These are phyloP conservation scores for Florisuga fusca DNA, from an alignment of 2,797 vertebrate species.

Conservation along the genomic window DNA sequence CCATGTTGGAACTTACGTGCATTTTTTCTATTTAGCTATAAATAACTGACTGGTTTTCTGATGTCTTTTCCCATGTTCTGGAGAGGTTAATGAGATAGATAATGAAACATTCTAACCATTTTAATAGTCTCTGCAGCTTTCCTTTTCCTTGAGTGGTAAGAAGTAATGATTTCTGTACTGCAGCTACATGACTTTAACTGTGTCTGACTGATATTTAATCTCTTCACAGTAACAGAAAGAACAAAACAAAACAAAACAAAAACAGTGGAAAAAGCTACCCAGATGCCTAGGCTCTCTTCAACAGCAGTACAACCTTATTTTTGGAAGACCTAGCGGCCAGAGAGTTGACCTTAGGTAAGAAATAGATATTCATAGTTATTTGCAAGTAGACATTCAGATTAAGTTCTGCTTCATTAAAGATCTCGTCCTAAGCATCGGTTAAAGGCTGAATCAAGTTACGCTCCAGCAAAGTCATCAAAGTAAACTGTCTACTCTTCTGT, in stretches of 20 bases:
- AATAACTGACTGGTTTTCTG: not conserved
- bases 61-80: not conserved
- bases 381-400: not conserved
- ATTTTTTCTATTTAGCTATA: not conserved
- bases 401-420: not conserved
- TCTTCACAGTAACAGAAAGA: not conserved
- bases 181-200: not conserved
- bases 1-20: accelerated
- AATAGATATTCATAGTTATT: not conserved
- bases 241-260: not conserved
- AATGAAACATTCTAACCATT: not conserved
- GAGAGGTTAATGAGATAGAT: not conserved
- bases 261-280: accelerated
- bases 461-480: not conserved
- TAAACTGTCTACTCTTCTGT: not conserved
- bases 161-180: not conserved
- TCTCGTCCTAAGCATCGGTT: not conserved
- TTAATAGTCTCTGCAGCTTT: not conserved
- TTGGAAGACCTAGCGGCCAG: not conserved
- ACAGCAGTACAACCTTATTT: not conserved
- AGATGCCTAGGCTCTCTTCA: not conserved
- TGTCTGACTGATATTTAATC: not conserved
- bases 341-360: not conserved
- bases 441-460: not conserved
- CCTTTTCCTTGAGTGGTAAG: not conserved